Evolutionary conservation across 2,888 invertebrate species (phyloP).

Genomic region (Thelaira solivaga): DNA sequence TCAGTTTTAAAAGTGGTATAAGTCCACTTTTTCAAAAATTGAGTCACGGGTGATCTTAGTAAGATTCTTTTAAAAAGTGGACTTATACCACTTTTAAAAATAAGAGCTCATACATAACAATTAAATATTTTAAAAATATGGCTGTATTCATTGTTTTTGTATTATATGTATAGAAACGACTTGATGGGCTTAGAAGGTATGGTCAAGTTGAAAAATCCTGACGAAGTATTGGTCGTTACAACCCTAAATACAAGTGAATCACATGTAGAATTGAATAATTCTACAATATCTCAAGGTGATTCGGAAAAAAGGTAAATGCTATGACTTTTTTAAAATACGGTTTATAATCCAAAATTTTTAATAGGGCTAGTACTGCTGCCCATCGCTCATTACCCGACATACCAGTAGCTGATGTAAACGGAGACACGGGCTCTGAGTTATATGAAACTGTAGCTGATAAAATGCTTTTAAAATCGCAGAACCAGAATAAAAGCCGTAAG

Average conservation of each 20-base stretch:
- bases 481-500: constrained; percentile 75
- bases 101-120: no score
- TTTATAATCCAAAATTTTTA: background rate
- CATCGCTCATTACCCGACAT: constrained; percentile 92
- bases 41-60: no score
- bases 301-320: constrained; percentile 73
- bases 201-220: constrained; percentile 85
- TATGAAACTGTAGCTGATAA: constrained; percentile 89
- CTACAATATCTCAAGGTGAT: constrained; percentile 74
- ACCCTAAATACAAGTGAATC: constrained; percentile 71
- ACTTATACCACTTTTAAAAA: no score
- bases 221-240: constrained; percentile 79
- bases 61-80: no score
- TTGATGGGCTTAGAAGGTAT: constrained; percentile 84
- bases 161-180: constrained; percentile 81
- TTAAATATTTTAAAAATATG: no score
- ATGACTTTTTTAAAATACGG: background rate
- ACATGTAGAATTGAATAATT: constrained; percentile 74
- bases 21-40: no score
- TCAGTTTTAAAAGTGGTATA: no score
- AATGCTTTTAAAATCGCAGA: constrained; percentile 72
- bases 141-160: no score
- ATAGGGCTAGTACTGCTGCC: constrained; percentile 77
- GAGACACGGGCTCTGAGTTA: constrained; percentile 88
- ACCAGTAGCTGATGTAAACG: constrained; percentile 83